These are phyloP conservation scores for Zoanthus sansibaricus DNA, from an alignment of 92 coral and sea anemone species.

Conservation along the genomic window DNA sequence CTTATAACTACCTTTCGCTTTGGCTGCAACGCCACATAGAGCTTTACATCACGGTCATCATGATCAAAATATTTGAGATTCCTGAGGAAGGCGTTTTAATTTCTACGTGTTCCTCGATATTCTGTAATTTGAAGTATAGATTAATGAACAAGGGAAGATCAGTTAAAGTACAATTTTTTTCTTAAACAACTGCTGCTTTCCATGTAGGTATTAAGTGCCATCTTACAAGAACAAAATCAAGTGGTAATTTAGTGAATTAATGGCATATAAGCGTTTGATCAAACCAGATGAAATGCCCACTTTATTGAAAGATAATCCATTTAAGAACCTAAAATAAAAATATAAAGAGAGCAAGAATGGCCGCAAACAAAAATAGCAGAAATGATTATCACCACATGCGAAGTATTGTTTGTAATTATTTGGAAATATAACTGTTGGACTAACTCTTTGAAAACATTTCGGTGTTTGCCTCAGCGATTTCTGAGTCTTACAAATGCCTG, in stretches of 20 bases:
- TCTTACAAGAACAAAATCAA: too few species aligned
- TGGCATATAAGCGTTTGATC: too few species aligned
- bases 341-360: not conserved
- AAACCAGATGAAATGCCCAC: too few species aligned
- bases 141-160: not conserved
- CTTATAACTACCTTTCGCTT: not conserved
- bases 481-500: constrained; percentile 10
- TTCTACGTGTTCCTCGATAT: constrained; percentile 1
- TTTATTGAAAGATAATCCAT: too few species aligned
- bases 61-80: not conserved
- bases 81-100: constrained; percentile 1
- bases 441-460: not conserved
- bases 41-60: not conserved
- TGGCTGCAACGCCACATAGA: not conserved
- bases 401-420: too few species aligned
- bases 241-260: too few species aligned
- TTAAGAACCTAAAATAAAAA: not conserved
- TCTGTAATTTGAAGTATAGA: not conserved
- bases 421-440: not conserved
- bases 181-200: too few species aligned
- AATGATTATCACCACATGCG: too few species aligned
- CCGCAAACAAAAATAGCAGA: not conserved
- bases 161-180: too few species aligned
- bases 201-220: too few species aligned
- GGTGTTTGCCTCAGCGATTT: constrained; percentile 3